Evolutionary conservation across 2,888 invertebrate species (phyloP).

Genomic region (Molorchus minor): DNA sequence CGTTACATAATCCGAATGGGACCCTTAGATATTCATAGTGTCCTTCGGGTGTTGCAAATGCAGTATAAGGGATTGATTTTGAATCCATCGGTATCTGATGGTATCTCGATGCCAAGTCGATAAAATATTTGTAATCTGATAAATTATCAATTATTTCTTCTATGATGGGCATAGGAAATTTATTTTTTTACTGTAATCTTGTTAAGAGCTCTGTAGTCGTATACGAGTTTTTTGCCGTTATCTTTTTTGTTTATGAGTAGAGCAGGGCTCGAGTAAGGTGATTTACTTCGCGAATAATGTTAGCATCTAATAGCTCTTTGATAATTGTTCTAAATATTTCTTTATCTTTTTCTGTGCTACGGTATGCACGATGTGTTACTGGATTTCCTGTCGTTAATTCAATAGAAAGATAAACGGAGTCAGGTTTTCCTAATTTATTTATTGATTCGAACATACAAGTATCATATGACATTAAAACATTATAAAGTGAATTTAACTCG

Average conservation of each 20-base stretch:
- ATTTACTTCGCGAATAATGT: constrained; percentile 28
- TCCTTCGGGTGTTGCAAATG: background rate
- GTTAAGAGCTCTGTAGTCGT: constrained; percentile 32
- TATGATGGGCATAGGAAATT: constrained; percentile 29
- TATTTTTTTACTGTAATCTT: constrained; percentile 28
- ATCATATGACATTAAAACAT: background rate
- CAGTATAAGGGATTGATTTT: background rate
- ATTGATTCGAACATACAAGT: background rate
- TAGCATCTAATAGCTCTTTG: constrained; percentile 22
- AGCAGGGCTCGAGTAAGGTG: constrained; percentile 26
- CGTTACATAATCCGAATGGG: constrained; percentile 4
- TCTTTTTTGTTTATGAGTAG: constrained; percentile 29
- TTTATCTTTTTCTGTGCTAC: constrained; percentile 27
- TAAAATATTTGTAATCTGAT: constrained; percentile 35
- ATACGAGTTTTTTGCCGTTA: constrained; percentile 25
- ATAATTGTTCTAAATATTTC: constrained; percentile 13
- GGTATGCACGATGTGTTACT: constrained; percentile 1
- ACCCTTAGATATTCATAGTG: background rate
- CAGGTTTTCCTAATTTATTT: background rate
- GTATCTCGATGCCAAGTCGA: constrained; percentile 15
- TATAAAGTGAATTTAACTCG: background rate
- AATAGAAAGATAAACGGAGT: background rate
- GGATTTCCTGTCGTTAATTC: background rate
- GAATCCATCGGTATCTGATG: constrained; percentile 3
- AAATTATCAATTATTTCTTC: constrained; percentile 39